Evolutionary conservation across 1,140 invertebrate genomes (phyloP).

Genomic region (Solenopsis fugax): DNA sequence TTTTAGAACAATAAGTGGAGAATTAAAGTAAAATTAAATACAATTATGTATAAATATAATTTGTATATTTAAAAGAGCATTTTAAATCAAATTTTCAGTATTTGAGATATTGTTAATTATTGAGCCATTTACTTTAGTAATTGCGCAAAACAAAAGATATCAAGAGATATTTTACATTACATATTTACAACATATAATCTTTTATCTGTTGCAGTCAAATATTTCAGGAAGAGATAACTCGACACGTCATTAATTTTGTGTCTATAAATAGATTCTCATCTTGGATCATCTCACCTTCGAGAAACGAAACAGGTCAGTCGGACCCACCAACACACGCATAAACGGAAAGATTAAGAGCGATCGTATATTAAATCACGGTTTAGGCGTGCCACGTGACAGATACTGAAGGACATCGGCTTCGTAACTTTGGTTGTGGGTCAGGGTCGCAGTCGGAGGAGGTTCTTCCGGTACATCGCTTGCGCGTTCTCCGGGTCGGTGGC

Average conservation of each 20-base stretch:
- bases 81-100: too few relatives aligned
- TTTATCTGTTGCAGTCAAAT: background rate
- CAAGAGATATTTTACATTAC: background rate
- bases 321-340: background rate
- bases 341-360: background rate
- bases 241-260: constrained; percentile 8
- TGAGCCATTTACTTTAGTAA: background rate
- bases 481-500: constrained; percentile 72
- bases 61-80: too few relatives aligned
- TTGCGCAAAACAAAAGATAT: background rate
- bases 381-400: constrained; percentile 9
- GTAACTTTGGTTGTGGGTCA: constrained; percentile 74
- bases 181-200: background rate
- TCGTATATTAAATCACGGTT: background rate
- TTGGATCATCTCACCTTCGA: constrained; percentile 11
- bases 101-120: too few relatives aligned
- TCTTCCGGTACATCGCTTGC: constrained; percentile 20
- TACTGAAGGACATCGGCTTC: constrained; percentile 31
- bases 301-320: background rate
- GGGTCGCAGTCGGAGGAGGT: constrained; percentile 68
- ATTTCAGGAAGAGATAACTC: background rate
- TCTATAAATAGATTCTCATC: background rate
- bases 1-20: too few relatives aligned
- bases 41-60: too few relatives aligned
- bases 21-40: too few relatives aligned